Base-by-base conservation (phyloP, 2,797 vertebrate species). In the Hippoglossus hippoglossus region DNA sequence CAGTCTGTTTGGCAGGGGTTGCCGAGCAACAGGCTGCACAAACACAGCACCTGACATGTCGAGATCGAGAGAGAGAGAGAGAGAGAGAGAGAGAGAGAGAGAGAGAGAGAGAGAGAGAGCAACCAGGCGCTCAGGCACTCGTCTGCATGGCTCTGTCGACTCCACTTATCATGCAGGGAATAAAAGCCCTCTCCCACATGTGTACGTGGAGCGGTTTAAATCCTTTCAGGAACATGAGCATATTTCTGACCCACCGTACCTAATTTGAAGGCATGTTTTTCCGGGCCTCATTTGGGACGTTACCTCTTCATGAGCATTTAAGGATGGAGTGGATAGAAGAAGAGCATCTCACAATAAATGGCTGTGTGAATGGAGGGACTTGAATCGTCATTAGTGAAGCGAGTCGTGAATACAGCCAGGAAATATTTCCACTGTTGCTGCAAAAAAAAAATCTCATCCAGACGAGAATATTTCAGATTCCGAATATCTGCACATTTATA, bases 41-140 rank as follows among this genome's bases (percentile, higher is more conserved):
- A 90, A 91, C 85, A 84, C 63, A 46, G 51, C 85, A 91, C 90
- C 85, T 89, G 90, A 92, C 87, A 89, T 74, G 84, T 81, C 63
- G 56, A 78, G 79, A 79, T 79, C 87, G 36, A 46, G 77, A 89
- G 78, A 41, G 39, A 41, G 39, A 41, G 39, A 41, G 39, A 41
- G 39, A 41, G 39, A 41, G 39, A 15, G 39, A 41, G 39, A 41
- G 39, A 41, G 39, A 41, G 39, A 41, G 36, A 39, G 36, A 39
- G 36, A 39, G 36, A 12, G 36, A 12, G 55, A 80, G 79, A 79
- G 80, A 87, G 34, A 59, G 77, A 89, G 78, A 85, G 81, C 79
- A 79, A 70, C 65, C 71, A 80, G 63, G 65, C 82, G 73, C 77
- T 80, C 56, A 64, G 75, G 63, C 81, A 74, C 82, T 83, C 47